Base-by-base conservation (phyloP, 1,140 invertebrate genomes). In the Pectinophora gossypiella region DNA sequence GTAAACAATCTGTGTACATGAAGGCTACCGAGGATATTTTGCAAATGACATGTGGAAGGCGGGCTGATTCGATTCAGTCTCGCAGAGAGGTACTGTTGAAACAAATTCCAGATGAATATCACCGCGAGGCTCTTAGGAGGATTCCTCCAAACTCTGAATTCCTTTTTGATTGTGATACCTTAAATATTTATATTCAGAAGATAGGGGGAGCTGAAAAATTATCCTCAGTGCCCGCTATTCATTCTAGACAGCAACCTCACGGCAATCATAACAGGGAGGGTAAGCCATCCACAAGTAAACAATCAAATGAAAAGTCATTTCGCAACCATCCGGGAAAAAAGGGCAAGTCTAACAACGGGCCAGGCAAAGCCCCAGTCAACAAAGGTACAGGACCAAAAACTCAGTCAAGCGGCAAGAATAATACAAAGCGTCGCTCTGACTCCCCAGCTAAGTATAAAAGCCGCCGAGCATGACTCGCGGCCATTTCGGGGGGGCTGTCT, bases 401-500 rank as follows among this genome's bases (percentile, higher is more conserved):
- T 19, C 59, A 16, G 38, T n/a, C n/a, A 44, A 7, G 42, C 36
- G 18, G 23, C 51, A 9, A 32, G 50, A 13, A 44, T 51, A 0
- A 64, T 80, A 23, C 67, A 72, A 38, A 45, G 38, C 19, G 43
- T 22, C 1, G 19, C 54, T 0, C 51, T 64, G 18, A 52, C 56
- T n/a, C 56, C 62, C 19, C 38, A 54, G 7, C 21, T 69, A 7
- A 58, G n/a, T n/a, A n/a, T n/a, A n/a, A n/a, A n/a, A n/a, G n/a
- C n/a, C n/a, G n/a, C n/a, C n/a, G n/a, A n/a, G n/a, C n/a, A n/a
- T n/a, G n/a, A n/a, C n/a, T n/a, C n/a, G n/a, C n/a, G n/a, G n/a
- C n/a, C n/a, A n/a, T n/a, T n/a, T n/a, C n/a, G n/a, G n/a, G n/a
- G n/a, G n/a, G n/a, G n/a, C n/a, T n/a, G n/a, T n/a, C n/a, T n/a